These are phyloP conservation scores for Avahi laniger DNA, from an alignment of 2,797 vertebrate species.

Conservation along the genomic window DNA sequence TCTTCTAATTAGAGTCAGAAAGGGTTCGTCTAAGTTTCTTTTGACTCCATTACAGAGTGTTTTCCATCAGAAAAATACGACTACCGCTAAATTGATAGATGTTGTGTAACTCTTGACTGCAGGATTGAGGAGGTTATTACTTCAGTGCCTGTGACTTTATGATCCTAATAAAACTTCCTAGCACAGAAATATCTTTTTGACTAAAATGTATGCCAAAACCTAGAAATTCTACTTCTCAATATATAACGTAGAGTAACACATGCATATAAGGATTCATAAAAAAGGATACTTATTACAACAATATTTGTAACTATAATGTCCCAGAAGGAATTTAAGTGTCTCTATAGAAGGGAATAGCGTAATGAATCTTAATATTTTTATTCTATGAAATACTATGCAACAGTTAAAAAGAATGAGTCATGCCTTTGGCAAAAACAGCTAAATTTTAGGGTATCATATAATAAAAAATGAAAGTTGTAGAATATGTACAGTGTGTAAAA, in stretches of 20 bases:
- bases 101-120: neutral
- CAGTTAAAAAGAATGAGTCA: neutral
- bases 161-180: neutral
- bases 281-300: neutral
- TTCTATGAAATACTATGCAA: neutral
- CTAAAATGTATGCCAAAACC: neutral
- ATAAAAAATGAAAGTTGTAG: neutral
- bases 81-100: neutral
- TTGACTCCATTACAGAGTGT: neutral
- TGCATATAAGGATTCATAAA: neutral
- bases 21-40: neutral
- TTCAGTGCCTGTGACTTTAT: neutral
- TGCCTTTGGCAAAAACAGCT: neutral
- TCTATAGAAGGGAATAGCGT: neutral
- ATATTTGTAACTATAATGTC: neutral
- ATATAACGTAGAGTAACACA: neutral
- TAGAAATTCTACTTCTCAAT: neutral
- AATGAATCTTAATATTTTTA: conserved; percentile 22
- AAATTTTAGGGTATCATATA: neutral
- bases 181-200: neutral
- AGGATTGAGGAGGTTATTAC: neutral
- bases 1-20: neutral
- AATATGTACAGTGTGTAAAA: neutral
- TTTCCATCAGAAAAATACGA: conserved; percentile 10
- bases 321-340: neutral